Percentiles rank a stretch among this genome's conserved stretches.
Evolutionary conservation across 2,113 vertebrate species (phyloP).

Genomic region (Astatotilapia flaviijosephi): DNA sequence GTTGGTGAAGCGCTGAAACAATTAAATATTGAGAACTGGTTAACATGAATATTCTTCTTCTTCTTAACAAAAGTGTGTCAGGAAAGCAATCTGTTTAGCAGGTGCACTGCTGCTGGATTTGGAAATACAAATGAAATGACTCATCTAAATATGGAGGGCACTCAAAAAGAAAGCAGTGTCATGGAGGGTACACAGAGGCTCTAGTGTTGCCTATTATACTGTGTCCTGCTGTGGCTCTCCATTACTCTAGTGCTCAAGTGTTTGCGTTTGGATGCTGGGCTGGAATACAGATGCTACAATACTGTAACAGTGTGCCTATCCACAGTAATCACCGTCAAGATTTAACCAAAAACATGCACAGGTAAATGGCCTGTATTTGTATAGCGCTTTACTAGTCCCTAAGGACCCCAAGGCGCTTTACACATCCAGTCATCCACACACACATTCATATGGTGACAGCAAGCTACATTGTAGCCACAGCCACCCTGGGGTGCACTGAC

Average conservation of each 20-base stretch:
- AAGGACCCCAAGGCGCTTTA: background rate
- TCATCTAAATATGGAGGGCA: conserved; percentile 57
- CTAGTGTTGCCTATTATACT: conserved; percentile 40
- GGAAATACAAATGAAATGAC: conserved; percentile 21
- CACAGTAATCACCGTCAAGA: background rate
- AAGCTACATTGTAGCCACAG: background rate
- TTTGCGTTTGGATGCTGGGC: conserved; percentile 49
- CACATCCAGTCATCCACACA: background rate
- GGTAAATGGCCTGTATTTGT: background rate
- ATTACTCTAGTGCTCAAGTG: conserved; percentile 46
- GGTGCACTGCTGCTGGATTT: conserved; percentile 21
- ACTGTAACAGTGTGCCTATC: conserved; percentile 17
- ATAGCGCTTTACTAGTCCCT: background rate
- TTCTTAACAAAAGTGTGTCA: background rate
- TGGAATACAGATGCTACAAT: conserved; percentile 9
- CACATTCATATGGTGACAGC: background rate
- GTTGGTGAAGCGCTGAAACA: background rate
- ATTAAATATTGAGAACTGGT: background rate
- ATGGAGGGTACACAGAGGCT: conserved; percentile 40
- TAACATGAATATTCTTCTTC: background rate
- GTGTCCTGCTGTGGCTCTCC: conserved; percentile 45
- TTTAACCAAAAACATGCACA: background rate
- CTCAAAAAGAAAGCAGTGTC: conserved; percentile 53
- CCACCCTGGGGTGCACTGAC: background rate
- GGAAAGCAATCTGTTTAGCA: conserved; percentile 23